Conservation (phyloP, 1,140 invertebrate species). For the Episyrphus balteatus region DNA sequence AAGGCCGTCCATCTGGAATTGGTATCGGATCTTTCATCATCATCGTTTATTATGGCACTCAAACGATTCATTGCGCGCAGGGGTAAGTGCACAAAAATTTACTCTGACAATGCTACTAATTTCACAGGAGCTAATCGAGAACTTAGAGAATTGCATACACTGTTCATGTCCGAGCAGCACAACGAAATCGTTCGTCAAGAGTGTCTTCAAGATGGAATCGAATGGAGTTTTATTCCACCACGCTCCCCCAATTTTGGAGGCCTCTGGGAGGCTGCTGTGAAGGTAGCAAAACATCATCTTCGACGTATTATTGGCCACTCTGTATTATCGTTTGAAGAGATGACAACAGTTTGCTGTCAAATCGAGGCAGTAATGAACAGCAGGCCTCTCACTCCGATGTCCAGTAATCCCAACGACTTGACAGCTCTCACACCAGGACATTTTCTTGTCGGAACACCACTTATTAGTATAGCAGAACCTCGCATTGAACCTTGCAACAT, state of each 20-base stretch:
- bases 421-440: too few species aligned
- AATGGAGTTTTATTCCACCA: slow-evolving; percentile 19
- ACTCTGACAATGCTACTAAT: slow-evolving; percentile 31
- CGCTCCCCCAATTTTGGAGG: slow-evolving; percentile 23
- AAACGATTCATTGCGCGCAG: slow-evolving; percentile 11
- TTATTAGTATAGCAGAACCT: too few species aligned
- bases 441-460: too few species aligned
- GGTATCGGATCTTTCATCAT: slow-evolving; percentile 11
- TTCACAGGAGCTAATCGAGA: slow-evolving; percentile 16
- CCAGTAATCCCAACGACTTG: too few species aligned
- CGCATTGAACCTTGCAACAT: too few species aligned
- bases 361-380: too few species aligned
- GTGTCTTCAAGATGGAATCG: slow-evolving; percentile 10
- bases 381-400: too few species aligned
- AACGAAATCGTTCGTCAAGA: not conserved
- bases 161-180: not conserved
- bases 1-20: slow-evolving; percentile 24
- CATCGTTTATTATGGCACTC: slow-evolving; percentile 11
- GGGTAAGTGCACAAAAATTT: slow-evolving; percentile 11
- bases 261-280: too few species aligned
- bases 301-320: too few species aligned
- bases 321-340: too few species aligned
- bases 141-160: slow-evolving; percentile 5
- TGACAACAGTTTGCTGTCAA: too few species aligned
- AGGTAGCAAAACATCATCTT: too few species aligned